Percentiles rank a stretch among this genome's conserved stretches.
These are phyloP conservation scores for Cactoblastis cactorum DNA, from an alignment of 2,888 invertebrate genomes.

Conservation along the genomic window DNA sequence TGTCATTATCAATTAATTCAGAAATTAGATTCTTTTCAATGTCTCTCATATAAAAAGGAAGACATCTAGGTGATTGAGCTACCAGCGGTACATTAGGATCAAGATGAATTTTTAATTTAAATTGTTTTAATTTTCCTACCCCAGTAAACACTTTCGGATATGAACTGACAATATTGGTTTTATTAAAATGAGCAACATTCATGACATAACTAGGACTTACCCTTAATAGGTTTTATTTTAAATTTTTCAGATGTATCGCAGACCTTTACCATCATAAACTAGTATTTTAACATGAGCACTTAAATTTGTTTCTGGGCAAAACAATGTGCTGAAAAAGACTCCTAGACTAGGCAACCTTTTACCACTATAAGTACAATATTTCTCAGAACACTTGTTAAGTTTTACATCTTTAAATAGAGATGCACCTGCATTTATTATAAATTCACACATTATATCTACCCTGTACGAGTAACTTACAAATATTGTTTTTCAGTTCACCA, in stretches of 20 bases:
- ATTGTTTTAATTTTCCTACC: slow-evolving; percentile 11
- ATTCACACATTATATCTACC: not conserved
- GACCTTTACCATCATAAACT: not conserved
- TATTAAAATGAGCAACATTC: not conserved
- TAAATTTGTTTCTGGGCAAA: not conserved
- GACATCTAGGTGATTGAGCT: slow-evolving; percentile 16
- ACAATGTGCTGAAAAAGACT: not conserved
- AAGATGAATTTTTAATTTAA: slow-evolving; percentile 14
- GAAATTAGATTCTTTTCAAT: slow-evolving; percentile 14
- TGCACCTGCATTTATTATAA: not conserved
- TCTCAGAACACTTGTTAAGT: not conserved
- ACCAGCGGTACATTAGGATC: slow-evolving; percentile 14
- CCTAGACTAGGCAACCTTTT: not conserved
- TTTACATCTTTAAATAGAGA: not conserved
- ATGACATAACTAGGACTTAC: not conserved
- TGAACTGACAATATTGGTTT: not conserved
- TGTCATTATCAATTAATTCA: slow-evolving; percentile 18
- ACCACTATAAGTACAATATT: not conserved
- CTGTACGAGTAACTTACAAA: not conserved
- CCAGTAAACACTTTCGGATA: not conserved
- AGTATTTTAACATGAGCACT: not conserved
- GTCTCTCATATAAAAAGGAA: slow-evolving; percentile 17
- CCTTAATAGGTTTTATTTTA: not conserved
- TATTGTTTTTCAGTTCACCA: not conserved
- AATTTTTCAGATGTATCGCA: not conserved